phyloP scores from a whole-genome alignment of 1,140 invertebrate genomes.

The Calliphora vicina region DNA sequence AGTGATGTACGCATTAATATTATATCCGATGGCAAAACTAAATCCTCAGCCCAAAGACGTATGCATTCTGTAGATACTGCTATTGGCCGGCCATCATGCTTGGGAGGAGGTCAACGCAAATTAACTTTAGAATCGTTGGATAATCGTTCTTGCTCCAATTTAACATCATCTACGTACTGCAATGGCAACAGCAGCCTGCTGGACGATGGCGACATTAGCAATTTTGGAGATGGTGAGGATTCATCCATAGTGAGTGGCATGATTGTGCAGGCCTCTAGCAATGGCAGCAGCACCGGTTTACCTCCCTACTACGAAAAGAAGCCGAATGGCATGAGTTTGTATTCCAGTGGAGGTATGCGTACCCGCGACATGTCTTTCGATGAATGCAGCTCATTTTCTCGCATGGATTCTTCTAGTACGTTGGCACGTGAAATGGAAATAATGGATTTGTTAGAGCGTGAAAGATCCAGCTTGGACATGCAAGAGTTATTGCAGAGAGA shows the following conservation, averaged over 20 bases:
- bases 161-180: slow-evolving; percentile 58
- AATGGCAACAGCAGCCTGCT: slow-evolving; percentile 50
- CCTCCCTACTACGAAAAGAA: slow-evolving; percentile 32
- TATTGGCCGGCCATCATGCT: background rate
- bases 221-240: slow-evolving; percentile 59
- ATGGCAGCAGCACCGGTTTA: slow-evolving; percentile 6
- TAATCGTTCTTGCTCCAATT: slow-evolving; percentile 55
- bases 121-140: slow-evolving; percentile 47
- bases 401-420: slow-evolving; percentile 57
- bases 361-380: slow-evolving; percentile 57
- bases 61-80: background rate
- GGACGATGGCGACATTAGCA: slow-evolving; percentile 57
- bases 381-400: slow-evolving; percentile 50
- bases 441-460: slow-evolving; percentile 59
- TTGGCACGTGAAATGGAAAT: slow-evolving; percentile 60
- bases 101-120: slow-evolving; percentile 40
- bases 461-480: slow-evolving; percentile 59
- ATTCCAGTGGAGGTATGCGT: slow-evolving; percentile 32
- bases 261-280: slow-evolving; percentile 47
- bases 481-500: slow-evolving; percentile 57
- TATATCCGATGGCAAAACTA: slow-evolving; percentile 51
- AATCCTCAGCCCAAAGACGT: slow-evolving; percentile 6
- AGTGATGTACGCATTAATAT: slow-evolving; percentile 60
- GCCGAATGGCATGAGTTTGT: slow-evolving; percentile 9
- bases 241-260: slow-evolving; percentile 60